These are phyloP conservation scores for Agapornis roseicollis DNA, from an alignment of 2,113 vertebrate species.

Conservation along the genomic window DNA sequence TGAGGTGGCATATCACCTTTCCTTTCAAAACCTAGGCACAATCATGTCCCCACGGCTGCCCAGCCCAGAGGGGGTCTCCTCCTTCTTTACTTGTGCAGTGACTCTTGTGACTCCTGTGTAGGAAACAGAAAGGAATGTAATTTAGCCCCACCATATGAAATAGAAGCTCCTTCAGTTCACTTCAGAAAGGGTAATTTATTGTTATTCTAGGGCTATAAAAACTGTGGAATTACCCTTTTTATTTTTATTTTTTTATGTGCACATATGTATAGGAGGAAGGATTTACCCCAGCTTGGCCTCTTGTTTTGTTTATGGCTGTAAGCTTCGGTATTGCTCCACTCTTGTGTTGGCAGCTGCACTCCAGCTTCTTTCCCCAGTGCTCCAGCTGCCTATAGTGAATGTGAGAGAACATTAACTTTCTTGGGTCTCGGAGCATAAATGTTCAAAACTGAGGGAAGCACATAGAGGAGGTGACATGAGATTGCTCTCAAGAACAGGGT, in stretches of 20 bases:
- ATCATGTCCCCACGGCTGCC: not conserved
- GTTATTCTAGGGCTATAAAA: not conserved
- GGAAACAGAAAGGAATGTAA: not conserved
- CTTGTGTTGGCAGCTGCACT: not conserved
- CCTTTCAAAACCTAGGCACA: not conserved
- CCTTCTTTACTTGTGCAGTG: not conserved
- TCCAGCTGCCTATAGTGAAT: rapidly evolving
- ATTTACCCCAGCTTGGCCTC: not conserved
- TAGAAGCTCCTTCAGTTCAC: not conserved
- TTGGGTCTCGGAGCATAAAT: not conserved
- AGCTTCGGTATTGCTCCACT: not conserved
- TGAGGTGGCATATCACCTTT: not conserved
- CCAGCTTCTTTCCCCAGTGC: not conserved
- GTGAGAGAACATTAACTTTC: not conserved
- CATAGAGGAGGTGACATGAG: not conserved
- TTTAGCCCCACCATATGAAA: not conserved
- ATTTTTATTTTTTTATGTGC: not conserved
- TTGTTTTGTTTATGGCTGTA: not conserved
- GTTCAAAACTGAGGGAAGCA: not conserved
- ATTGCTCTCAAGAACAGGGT: not conserved
- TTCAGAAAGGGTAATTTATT: not conserved
- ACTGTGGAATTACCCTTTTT: not conserved
- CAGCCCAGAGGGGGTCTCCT: not conserved
- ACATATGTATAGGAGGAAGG: not conserved
- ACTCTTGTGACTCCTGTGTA: not conserved